These are phyloP conservation scores for Drosophila miranda DNA, from an alignment of 1,140 invertebrate species.

Conservation along the genomic window DNA sequence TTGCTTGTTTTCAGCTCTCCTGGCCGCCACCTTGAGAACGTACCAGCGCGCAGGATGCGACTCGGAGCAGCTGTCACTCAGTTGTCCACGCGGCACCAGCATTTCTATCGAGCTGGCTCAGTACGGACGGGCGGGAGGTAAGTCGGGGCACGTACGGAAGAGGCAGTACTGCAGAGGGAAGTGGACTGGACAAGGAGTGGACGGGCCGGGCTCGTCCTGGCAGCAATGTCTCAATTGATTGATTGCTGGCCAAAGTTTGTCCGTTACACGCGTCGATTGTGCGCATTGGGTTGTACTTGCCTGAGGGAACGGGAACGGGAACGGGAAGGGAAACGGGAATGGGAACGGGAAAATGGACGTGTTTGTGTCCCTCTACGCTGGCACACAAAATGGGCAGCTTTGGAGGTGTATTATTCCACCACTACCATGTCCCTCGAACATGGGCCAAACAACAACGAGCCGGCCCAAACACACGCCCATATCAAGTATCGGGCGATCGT, in stretches of 20 bases:
- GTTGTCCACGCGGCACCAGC: constrained; percentile 92
- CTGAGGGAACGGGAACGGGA: constrained; percentile 11
- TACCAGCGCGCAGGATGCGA: constrained; percentile 94
- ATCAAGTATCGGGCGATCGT: constrained; percentile 41
- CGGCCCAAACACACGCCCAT: constrained; percentile 37
- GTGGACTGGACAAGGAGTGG: constrained; percentile 34
- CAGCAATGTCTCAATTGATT: constrained; percentile 60
- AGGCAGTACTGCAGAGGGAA: no score
- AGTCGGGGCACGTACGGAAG: constrained; percentile 10
- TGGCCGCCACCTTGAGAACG: constrained; percentile 93
- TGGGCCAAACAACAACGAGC: constrained; percentile 10
- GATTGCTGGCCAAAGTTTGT: constrained; percentile 65
- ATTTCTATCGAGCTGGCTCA: constrained; percentile 87
- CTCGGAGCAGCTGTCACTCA: constrained; percentile 90
- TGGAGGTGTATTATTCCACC: background rate
- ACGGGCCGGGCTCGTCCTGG: constrained; percentile 7
- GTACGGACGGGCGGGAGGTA: constrained; percentile 81
- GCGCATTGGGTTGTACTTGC: constrained; percentile 59
- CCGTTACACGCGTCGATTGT: constrained; percentile 62
- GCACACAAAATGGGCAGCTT: no score
- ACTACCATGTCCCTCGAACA: background rate
- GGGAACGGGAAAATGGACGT: constrained; percentile 20
- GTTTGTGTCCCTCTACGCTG: constrained; percentile 20
- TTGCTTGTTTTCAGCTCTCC: constrained; percentile 86
- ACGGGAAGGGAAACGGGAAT: no score